Conservation (phyloP, 35 echinoderm and acorn worm genomes). For the Strongylocentrotus purpuratus region DNA sequence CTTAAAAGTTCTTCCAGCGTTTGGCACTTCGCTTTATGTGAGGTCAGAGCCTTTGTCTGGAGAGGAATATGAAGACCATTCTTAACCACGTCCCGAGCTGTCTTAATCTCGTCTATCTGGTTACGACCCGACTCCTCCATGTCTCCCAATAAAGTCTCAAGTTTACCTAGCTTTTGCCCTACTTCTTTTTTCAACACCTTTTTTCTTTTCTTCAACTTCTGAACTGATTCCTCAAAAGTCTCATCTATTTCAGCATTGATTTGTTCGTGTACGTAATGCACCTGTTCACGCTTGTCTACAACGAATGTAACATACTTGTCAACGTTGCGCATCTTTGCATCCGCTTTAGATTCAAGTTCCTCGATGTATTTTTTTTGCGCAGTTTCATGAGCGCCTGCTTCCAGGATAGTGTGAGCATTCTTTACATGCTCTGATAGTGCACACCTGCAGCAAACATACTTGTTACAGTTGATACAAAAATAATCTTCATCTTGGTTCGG, state of each 20-base stretch:
- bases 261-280: not conserved
- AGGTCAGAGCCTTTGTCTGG: not conserved
- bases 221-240: not conserved
- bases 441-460: conserved; percentile 8
- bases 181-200: not conserved
- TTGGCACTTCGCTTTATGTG: not conserved
- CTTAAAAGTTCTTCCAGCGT: not conserved
- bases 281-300: not conserved
- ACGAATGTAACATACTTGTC: not conserved
- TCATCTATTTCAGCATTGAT: not conserved
- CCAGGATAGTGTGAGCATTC: not conserved
- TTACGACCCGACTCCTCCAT: not conserved
- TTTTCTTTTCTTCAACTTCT: not conserved
- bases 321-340: not conserved
- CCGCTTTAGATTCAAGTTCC: not conserved
- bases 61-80: not conserved
- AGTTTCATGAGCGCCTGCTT: not conserved
- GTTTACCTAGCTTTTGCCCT: not conserved
- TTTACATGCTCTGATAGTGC: not conserved
- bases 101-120: not conserved
- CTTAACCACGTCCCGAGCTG: not conserved
- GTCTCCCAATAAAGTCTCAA: not conserved
- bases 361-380: not conserved
- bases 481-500: not conserved
- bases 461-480: not conserved